Evolutionary conservation across 2,113 vertebrate genomes (phyloP).

Genomic region (Antechinus stuartii): DNA sequence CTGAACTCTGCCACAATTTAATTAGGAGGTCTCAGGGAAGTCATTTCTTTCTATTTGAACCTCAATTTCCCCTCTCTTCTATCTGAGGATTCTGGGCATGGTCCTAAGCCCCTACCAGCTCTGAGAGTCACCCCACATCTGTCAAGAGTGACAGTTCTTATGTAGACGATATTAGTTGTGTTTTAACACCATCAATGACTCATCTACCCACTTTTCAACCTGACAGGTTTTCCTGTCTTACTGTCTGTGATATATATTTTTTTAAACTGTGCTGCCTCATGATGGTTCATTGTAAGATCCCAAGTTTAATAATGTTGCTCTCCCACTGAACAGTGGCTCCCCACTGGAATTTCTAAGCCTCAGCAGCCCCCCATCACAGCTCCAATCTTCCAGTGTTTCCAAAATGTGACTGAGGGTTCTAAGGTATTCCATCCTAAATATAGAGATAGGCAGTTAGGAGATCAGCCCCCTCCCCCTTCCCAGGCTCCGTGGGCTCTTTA

Average conservation of each 20-base stretch:
- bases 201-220: slow-evolving; percentile 23
- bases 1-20: background rate
- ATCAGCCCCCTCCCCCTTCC: slow-evolving; percentile 20
- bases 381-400: slow-evolving; percentile 40
- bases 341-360: background rate
- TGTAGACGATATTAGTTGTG: background rate
- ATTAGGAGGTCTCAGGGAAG: background rate
- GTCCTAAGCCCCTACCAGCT: background rate
- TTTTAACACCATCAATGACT: slow-evolving; percentile 7
- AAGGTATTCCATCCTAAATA: slow-evolving; percentile 60
- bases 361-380: slow-evolving; percentile 13
- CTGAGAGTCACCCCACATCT: background rate
- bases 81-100: background rate
- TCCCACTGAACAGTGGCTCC: background rate
- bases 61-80: background rate
- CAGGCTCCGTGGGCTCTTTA: slow-evolving; percentile 22
- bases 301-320: background rate
- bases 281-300: slow-evolving; percentile 48
- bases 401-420: slow-evolving; percentile 37
- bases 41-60: background rate
- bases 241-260: slow-evolving; percentile 13
- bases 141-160: background rate
- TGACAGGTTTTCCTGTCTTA: background rate
- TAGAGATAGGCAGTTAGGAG: slow-evolving; percentile 38
- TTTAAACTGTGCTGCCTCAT: slow-evolving; percentile 56